phyloP scores from a whole-genome alignment of 2,113 vertebrate genomes.

The Vidua macroura region DNA sequence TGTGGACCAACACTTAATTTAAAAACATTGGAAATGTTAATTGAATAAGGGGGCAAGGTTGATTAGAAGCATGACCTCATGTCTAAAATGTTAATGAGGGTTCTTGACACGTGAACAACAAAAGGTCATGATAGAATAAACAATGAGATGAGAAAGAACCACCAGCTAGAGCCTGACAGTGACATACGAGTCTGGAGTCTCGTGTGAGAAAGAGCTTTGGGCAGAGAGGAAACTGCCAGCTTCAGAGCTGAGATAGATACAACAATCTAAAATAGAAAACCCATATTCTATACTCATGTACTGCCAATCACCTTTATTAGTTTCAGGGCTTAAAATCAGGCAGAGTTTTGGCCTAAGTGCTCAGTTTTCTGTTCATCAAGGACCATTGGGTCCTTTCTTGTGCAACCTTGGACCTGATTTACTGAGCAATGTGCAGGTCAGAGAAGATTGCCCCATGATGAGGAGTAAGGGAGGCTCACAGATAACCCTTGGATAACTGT shows the following conservation, averaged over 20 bases:
- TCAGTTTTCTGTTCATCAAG: neutral
- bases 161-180: neutral
- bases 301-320: neutral
- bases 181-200: neutral
- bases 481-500: neutral
- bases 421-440: neutral
- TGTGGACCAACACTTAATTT: slow-evolving; percentile 36
- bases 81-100: slow-evolving; percentile 52
- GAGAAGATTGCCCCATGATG: neutral
- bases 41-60: slow-evolving; percentile 40
- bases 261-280: neutral
- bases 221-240: neutral
- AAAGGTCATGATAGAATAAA: slow-evolving; percentile 48
- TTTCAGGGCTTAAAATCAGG: neutral
- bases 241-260: neutral
- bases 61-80: slow-evolving; percentile 45
- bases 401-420: neutral
- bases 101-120: slow-evolving; percentile 38
- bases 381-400: neutral
- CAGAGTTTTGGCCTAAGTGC: neutral
- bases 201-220: neutral
- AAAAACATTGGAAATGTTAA: slow-evolving; percentile 56
- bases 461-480: slow-evolving; percentile 4
- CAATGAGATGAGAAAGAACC: neutral
- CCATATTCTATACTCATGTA: neutral